Conservation (phyloP, 2,888 invertebrate species). For the Rotaria magnacalcarata region DNA sequence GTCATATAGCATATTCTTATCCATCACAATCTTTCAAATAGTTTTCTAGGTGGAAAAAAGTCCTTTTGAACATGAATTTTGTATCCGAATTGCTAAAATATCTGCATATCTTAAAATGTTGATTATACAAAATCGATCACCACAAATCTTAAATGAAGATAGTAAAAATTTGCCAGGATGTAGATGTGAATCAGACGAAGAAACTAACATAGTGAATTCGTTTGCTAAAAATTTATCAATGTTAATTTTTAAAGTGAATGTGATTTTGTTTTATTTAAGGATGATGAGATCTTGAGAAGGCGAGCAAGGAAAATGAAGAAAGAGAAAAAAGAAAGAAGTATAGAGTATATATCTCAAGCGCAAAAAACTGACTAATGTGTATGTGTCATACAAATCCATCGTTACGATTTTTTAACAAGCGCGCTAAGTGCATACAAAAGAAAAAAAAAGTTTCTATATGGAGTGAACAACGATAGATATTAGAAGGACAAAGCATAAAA, state of each 20-base stretch:
- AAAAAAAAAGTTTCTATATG: not conserved
- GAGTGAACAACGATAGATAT: not conserved
- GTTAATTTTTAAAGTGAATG: not conserved
- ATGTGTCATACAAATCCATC: not conserved
- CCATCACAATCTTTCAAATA: too few relatives aligned
- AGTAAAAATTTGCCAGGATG: too few relatives aligned
- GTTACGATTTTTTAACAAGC: not conserved
- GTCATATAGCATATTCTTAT: too few relatives aligned
- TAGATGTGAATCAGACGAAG: too few relatives aligned
- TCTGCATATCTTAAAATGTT: too few relatives aligned
- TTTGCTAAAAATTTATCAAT: too few relatives aligned
- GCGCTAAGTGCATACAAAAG: not conserved
- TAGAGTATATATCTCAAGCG: not conserved
- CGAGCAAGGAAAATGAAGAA: not conserved
- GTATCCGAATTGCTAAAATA: too few relatives aligned
- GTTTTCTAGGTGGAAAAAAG: too few relatives aligned
- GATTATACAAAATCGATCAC: too few relatives aligned
- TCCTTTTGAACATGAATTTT: too few relatives aligned
- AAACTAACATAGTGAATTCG: too few relatives aligned
- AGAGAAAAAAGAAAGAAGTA: not conserved
- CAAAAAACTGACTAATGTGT: not conserved
- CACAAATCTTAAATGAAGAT: too few relatives aligned
- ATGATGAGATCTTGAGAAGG: conserved; percentile 6
- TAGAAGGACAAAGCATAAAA: not conserved
- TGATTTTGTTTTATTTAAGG: not conserved